Percentiles rank a stretch among this genome's conserved stretches.
phyloP scores from a whole-genome alignment of 2,113 vertebrate genomes.

The Perca flavescens region DNA sequence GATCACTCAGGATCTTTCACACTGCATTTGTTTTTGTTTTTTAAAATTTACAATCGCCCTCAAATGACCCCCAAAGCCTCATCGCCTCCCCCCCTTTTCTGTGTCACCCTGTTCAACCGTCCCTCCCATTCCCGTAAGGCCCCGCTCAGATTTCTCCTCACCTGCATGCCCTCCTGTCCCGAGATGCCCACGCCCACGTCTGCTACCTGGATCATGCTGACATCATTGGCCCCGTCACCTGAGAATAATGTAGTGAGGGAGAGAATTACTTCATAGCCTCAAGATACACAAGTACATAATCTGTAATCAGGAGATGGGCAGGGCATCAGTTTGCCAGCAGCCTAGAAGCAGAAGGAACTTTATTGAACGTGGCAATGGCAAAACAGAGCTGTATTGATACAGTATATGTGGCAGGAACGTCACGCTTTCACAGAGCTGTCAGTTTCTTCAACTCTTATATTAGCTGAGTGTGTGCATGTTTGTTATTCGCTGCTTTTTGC shows the following conservation, averaged over 20 bases:
- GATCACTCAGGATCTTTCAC: not conserved
- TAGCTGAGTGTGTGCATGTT: not conserved
- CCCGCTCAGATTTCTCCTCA: constrained; percentile 69
- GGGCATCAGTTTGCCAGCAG: not conserved
- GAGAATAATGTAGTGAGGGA: constrained; percentile 52
- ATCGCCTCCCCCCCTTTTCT: not conserved
- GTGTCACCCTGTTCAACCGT: not conserved
- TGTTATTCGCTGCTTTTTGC: not conserved
- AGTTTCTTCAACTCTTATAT: constrained; percentile 9
- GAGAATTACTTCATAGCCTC: not conserved
- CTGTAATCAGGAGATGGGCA: not conserved
- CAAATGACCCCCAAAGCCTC: not conserved
- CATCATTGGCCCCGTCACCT: constrained; percentile 99
- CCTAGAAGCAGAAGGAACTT: not conserved
- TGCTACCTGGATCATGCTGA: constrained; percentile 99
- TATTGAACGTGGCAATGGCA: not conserved
- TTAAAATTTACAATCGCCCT: not conserved
- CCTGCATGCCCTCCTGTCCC: constrained; percentile 99
- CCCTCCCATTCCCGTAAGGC: not conserved
- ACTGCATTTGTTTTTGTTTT: not conserved
- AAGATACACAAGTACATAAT: not conserved
- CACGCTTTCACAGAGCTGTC: not conserved
- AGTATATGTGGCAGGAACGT: not conserved
- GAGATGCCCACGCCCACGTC: constrained; percentile 98
- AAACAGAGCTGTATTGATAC: not conserved